Base-by-base conservation (phyloP, 1,140 invertebrate genomes). In the Eriosoma lanigerum region DNA sequence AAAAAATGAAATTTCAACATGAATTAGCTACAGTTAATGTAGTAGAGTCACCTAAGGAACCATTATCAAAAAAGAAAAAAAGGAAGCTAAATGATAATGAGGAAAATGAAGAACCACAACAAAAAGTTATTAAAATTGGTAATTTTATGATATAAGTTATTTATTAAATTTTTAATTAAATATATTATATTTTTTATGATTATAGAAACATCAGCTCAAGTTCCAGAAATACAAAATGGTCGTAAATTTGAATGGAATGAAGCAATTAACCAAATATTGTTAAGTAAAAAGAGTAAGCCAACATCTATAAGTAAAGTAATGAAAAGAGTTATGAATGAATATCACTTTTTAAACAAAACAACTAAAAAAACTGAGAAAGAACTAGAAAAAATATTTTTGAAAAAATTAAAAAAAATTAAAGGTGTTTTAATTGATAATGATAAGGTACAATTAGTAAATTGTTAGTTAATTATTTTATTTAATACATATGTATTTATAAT, bases 11-110 rank as follows among this genome's bases (percentile, higher is more conserved):
- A 15, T 72, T 80, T 72, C 38, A 81, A 52, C 26, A 70, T 46
- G 58, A 68, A 52, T 82, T 85, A 56, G 73, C 72, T 56, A 83
- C 32, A 78, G 68, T 81, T 56, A 64, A 81, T 19, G 56, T 81
- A 26, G 73, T 82, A 48, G n/a, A 54, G 73, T 46, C 82, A 62
- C 81, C 17, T 10, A 38, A 29, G 17, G 62, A 83, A 82, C 60
- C 60, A 48, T 62, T 81, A 81, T 70, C 81, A 54, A 80, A 83
- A 54, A 83, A 84, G 58, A 78, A 82, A 58, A 82, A 83, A 24
- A 80, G 64, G 15, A 83, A 83, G 17, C 82, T 83, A 26, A 83
- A 5, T 52, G 6, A 70, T 44, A 78, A 64, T 26, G 48, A 56
- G 83, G 78, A 38, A 83, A 83, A 68, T 81, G 58, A 26, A 83